Conservation (phyloP, 2,113 vertebrate genomes). For the Excalfactoria chinensis region DNA sequence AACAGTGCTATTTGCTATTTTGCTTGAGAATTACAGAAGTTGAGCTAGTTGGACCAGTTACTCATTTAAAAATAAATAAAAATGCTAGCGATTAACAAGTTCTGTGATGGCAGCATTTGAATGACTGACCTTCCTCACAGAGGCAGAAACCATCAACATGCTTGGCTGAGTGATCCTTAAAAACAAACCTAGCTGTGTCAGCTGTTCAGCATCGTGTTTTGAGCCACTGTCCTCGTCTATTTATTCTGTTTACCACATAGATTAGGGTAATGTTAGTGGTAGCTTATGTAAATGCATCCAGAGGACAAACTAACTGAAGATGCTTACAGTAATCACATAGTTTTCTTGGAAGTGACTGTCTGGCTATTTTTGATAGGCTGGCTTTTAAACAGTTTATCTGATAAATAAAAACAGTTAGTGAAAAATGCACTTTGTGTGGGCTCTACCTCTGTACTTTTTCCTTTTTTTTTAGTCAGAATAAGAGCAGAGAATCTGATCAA, state of each 20-base stretch:
- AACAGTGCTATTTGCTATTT: rapidly evolving
- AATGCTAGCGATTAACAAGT: neutral
- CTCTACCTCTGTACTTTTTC: rapidly evolving
- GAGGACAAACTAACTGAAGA: neutral
- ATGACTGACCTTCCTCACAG: neutral
- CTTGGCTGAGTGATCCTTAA: neutral
- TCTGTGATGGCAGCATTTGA: neutral
- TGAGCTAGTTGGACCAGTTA: neutral
- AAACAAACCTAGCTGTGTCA: neutral
- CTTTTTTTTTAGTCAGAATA: neutral
- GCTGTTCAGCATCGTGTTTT: neutral
- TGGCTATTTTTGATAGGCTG: neutral
- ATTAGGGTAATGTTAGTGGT: neutral
- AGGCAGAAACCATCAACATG: neutral
- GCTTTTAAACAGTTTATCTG: neutral
- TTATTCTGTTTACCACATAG: neutral
- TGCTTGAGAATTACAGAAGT: neutral
- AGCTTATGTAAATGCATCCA: neutral
- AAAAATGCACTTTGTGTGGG: neutral
- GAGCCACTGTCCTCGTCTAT: neutral
- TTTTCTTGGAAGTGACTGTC: neutral
- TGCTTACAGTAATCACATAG: neutral
- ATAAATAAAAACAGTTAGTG: neutral
- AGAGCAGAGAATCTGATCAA: neutral
- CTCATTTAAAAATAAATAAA: neutral